Conservation (phyloP, 2,797 vertebrate species). For the Schizopygopsis pylzovi region DNA sequence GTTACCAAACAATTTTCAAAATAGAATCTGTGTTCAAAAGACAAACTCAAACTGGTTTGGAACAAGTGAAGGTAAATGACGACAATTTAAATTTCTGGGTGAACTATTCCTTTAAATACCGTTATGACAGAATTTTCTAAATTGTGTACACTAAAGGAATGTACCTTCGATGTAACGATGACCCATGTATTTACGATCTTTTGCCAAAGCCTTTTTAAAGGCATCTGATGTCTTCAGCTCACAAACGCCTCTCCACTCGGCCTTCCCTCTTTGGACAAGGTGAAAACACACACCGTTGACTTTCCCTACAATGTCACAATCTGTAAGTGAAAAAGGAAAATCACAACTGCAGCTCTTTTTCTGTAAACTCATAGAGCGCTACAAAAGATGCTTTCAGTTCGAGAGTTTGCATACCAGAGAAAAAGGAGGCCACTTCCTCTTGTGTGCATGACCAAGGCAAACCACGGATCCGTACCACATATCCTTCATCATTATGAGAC, state of each 20-base stretch:
- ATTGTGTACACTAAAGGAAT: background rate
- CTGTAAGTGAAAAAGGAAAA: constrained; percentile 63
- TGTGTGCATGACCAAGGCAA: constrained; percentile 87
- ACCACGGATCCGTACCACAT: constrained; percentile 85
- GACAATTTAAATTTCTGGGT: background rate
- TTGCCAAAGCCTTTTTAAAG: constrained; percentile 83
- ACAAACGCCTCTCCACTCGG: constrained; percentile 87
- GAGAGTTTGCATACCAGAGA: constrained; percentile 75
- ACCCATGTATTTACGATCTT: constrained; percentile 89
- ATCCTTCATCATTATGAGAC: constrained; percentile 83
- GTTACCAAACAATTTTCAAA: background rate
- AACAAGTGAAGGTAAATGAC: background rate
- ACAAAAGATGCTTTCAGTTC: background rate
- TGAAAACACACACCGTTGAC: constrained; percentile 84
- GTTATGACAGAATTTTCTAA: background rate
- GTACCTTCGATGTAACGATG: constrained; percentile 87
- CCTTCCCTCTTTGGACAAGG: constrained; percentile 86
- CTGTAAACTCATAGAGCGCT: background rate
- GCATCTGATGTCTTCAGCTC: constrained; percentile 81
- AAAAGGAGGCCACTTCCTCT: constrained; percentile 84
- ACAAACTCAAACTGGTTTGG: background rate
- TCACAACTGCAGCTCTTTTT: background rate
- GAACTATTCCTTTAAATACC: background rate
- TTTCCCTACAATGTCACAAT: constrained; percentile 83
- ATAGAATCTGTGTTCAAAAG: background rate